These are phyloP conservation scores for Lagopus leucura DNA, from an alignment of 2,113 vertebrate species.

Conservation along the genomic window DNA sequence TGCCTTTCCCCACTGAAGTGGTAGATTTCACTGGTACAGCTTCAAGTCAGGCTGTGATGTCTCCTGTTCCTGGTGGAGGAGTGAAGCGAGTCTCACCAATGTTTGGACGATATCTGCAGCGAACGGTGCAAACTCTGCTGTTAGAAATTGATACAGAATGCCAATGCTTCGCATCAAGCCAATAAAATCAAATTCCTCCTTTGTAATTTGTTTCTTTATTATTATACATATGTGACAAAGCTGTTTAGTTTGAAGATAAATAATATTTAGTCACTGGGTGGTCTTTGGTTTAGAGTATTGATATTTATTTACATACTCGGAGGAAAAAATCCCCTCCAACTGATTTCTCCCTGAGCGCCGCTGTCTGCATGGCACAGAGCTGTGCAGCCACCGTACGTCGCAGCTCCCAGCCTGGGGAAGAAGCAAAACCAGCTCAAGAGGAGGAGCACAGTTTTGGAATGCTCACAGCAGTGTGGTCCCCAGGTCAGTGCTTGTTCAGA, in stretches of 20 bases:
- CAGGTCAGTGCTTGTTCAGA: neutral
- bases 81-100: neutral
- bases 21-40: neutral
- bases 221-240: constrained; percentile 25
- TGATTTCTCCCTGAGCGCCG: neutral
- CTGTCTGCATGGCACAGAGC: neutral
- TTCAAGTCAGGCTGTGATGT: neutral
- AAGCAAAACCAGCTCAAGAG: neutral
- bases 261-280: constrained; percentile 55
- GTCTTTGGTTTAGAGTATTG: constrained; percentile 48
- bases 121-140: constrained; percentile 34
- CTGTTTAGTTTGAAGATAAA: constrained; percentile 61
- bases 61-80: constrained; percentile 12
- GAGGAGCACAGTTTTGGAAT: fast-evolving
- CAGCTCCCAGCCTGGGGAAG: neutral
- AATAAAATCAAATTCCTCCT: constrained; percentile 46
- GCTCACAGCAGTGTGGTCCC: fast-evolving
- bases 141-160: neutral
- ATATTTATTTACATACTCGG: constrained; percentile 40
- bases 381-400: neutral
- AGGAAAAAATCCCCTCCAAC: neutral
- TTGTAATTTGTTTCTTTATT: constrained; percentile 46
- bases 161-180: neutral
- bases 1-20: neutral
- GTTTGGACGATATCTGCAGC: neutral